Conservation (phyloP, 2,888 invertebrate species). For the Drosophila emarginata region DNA sequence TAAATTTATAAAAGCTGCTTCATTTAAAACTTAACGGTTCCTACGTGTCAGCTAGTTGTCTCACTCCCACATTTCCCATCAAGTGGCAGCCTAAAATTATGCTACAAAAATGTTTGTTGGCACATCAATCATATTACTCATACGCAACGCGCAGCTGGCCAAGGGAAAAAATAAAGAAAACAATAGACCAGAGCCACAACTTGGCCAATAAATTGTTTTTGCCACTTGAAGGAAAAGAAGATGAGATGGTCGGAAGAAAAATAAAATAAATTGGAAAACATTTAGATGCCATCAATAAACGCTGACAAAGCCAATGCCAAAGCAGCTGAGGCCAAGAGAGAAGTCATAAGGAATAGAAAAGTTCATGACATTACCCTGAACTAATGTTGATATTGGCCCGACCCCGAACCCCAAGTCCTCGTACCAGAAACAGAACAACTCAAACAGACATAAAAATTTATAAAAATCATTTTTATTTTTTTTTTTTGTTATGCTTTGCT, state of each 20-base stretch:
- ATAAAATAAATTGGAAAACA: constrained; percentile 78
- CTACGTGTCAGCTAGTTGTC: constrained; percentile 55
- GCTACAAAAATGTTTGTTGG: constrained; percentile 66
- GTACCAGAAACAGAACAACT: constrained; percentile 41
- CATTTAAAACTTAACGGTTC: constrained; percentile 47
- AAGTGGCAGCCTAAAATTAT: constrained; percentile 61
- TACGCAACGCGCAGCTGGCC: constrained; percentile 43
- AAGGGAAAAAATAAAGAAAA: constrained; percentile 30
- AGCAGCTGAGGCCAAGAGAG: constrained; percentile 62
- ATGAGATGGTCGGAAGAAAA: constrained; percentile 27
- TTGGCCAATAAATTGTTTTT: constrained; percentile 70
- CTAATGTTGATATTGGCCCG: constrained; percentile 73
- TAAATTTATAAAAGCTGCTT: background rate
- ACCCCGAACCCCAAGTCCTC: constrained; percentile 13
- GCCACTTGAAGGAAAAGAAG: constrained; percentile 2
- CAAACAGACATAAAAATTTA: constrained; percentile 64
- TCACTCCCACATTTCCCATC: constrained; percentile 26
- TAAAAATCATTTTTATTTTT: constrained; percentile 57
- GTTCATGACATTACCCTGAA: constrained; percentile 73
- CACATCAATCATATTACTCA: constrained; percentile 66
- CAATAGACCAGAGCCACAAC: constrained; percentile 38
- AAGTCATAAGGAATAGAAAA: constrained; percentile 31
- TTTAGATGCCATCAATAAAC: constrained; percentile 77
- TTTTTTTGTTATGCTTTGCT: background rate
- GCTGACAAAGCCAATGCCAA: constrained; percentile 73